Evolutionary conservation across 2,888 invertebrate genomes (phyloP).

Genomic region (Drosophila macrospina): DNA sequence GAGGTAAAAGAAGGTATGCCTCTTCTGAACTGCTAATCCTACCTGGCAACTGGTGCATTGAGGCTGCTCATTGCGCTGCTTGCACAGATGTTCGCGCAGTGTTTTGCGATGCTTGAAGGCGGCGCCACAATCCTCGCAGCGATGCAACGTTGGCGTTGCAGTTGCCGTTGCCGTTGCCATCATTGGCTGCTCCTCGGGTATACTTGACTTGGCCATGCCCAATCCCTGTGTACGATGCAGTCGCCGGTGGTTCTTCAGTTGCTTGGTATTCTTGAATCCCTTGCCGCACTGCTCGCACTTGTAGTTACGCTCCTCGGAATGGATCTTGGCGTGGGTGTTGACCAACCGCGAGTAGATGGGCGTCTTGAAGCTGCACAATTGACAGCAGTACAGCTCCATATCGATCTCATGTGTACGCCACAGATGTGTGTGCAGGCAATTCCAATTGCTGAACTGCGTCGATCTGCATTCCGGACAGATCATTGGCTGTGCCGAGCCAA

Average conservation of each 20-base stretch:
- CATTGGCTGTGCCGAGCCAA: conserved; percentile 68
- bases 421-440: conserved; percentile 90
- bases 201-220: conserved; percentile 53
- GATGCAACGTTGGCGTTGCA: conserved; percentile 57
- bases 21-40: too few relatives aligned
- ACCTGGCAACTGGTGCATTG: conserved; percentile 85
- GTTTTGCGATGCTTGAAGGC: conserved; percentile 84
- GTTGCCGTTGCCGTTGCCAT: background rate
- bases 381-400: conserved; percentile 92
- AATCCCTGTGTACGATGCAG: conserved; percentile 86
- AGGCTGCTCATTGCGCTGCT: conserved; percentile 85
- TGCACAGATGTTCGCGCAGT: conserved; percentile 86
- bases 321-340: conserved; percentile 91
- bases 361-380: conserved; percentile 91
- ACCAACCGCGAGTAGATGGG: conserved; percentile 89
- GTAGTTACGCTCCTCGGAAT: conserved; percentile 88
- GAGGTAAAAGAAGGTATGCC: too few relatives aligned
- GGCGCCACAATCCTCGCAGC: conserved; percentile 85
- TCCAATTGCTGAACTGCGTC: conserved; percentile 86
- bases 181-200: background rate
- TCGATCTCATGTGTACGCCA: conserved; percentile 92
- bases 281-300: conserved; percentile 90
- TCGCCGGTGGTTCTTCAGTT: conserved; percentile 91
- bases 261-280: conserved; percentile 92
- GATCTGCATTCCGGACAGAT: conserved; percentile 89